Conservation (phyloP, 2,888 invertebrate species). For the Brenthis daphne region DNA sequence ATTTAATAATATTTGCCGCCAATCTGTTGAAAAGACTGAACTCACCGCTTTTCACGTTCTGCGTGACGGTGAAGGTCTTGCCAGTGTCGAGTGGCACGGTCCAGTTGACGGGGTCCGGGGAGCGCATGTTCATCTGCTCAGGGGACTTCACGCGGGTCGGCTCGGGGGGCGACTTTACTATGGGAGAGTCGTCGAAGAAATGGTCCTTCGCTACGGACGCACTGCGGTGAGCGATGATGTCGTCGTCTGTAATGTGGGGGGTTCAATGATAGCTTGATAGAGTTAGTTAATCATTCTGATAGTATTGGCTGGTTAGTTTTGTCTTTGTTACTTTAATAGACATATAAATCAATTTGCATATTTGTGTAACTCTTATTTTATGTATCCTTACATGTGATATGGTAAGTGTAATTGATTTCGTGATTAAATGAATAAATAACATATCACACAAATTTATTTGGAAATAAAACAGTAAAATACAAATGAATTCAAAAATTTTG, state of each 20-base stretch:
- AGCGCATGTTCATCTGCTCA: conserved; percentile 95
- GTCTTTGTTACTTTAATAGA: no score
- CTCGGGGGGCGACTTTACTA: conserved; percentile 96
- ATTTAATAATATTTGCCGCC: conserved; percentile 60
- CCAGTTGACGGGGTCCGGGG: conserved; percentile 97
- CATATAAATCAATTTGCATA: no score
- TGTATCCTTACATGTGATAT: no score
- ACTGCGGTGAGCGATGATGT: conserved; percentile 74
- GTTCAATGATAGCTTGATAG: no score
- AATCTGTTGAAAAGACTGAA: conserved; percentile 60
- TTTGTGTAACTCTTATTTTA: no score
- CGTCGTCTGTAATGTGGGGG: conserved; percentile 62
- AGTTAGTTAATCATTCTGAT: no score
- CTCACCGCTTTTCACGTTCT: conserved; percentile 89
- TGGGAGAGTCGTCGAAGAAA: conserved; percentile 80
- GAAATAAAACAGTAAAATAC: no score
- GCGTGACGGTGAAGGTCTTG: conserved; percentile 95
- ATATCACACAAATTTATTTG: no score
- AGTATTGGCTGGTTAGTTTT: no score
- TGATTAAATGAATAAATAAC: no score
- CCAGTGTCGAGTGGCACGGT: conserved; percentile 96
- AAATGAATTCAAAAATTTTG: no score
- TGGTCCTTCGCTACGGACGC: conserved; percentile 79
- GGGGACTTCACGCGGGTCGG: conserved; percentile 96
- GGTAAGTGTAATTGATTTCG: no score